phyloP scores from a whole-genome alignment of 2,113 vertebrate species.

The Herpailurus yagouaroundi region DNA sequence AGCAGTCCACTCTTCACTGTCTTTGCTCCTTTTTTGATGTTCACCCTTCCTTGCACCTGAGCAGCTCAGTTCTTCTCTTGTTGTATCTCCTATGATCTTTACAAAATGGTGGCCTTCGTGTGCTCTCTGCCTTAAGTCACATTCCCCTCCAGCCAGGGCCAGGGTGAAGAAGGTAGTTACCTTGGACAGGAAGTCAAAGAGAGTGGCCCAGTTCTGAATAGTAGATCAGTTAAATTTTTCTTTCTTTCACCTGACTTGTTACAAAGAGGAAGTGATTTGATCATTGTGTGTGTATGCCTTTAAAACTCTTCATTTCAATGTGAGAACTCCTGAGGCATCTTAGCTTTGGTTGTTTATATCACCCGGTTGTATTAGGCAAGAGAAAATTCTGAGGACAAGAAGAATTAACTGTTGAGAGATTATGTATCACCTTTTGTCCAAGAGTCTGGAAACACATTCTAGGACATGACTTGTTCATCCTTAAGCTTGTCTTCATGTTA shows the following conservation, averaged over 20 bases:
- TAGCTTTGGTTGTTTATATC: background rate
- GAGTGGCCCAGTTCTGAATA: background rate
- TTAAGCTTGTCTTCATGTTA: background rate
- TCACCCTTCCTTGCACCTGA: background rate
- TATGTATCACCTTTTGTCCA: background rate
- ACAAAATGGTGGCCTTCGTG: constrained; percentile 33
- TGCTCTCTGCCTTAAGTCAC: constrained; percentile 10
- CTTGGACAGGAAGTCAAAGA: background rate
- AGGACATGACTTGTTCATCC: background rate
- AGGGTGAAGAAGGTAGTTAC: background rate
- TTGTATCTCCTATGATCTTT: background rate
- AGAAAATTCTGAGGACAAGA: background rate
- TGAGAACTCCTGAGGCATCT: background rate
- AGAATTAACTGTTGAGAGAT: background rate
- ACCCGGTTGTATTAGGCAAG: background rate
- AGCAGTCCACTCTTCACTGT: background rate
- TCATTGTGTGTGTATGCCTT: background rate
- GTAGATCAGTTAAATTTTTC: background rate
- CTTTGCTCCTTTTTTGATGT: background rate
- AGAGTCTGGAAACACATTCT: background rate
- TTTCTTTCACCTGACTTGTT: background rate
- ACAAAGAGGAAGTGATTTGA: background rate
- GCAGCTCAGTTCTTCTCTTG: background rate
- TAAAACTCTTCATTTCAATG: background rate
- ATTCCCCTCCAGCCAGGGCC: background rate